Evolutionary conservation across 2,888 invertebrate species (phyloP).

Genomic region (Cheilosia vulpina): DNA sequence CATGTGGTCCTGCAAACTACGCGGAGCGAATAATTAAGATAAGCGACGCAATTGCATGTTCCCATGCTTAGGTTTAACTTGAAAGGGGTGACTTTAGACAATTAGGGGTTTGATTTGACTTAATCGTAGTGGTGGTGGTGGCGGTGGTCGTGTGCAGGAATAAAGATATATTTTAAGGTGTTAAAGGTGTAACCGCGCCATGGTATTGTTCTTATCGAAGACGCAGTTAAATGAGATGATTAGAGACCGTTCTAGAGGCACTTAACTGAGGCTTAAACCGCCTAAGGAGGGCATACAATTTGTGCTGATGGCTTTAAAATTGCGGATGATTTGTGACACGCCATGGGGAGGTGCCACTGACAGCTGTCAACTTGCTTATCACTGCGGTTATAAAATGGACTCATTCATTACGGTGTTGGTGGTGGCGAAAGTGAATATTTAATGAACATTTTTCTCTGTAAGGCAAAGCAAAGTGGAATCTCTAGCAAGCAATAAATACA

Average conservation of each 20-base stretch:
- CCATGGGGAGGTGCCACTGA: slow-evolving; percentile 36
- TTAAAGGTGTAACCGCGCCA: slow-evolving; percentile 59
- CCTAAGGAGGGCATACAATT: slow-evolving; percentile 36
- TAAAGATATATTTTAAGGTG: slow-evolving; percentile 42
- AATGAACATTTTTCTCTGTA: background rate
- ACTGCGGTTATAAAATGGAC: slow-evolving; percentile 34
- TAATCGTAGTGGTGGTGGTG: slow-evolving; percentile 40
- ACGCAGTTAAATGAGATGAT: slow-evolving; percentile 64
- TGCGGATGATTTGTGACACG: slow-evolving; percentile 43
- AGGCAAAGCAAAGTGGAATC: no score
- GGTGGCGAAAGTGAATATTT: background rate
- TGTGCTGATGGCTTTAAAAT: slow-evolving; percentile 48
- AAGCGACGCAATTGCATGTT: slow-evolving; percentile 59
- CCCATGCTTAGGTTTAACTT: background rate
- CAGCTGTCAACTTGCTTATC: slow-evolving; percentile 67
- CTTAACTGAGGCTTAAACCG: slow-evolving; percentile 44
- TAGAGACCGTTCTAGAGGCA: slow-evolving; percentile 40
- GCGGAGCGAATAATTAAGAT: slow-evolving; percentile 72
- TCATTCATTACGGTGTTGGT: slow-evolving; percentile 13
- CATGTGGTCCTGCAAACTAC: slow-evolving; percentile 59
- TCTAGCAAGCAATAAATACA: no score
- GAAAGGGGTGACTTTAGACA: slow-evolving; percentile 63
- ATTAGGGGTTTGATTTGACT: slow-evolving; percentile 67
- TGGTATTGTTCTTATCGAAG: slow-evolving; percentile 50
- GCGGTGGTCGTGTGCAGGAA: slow-evolving; percentile 54